Evolutionary conservation across 1,140 invertebrate genomes (phyloP).

Genomic region (Rhyacophila brunnea): DNA sequence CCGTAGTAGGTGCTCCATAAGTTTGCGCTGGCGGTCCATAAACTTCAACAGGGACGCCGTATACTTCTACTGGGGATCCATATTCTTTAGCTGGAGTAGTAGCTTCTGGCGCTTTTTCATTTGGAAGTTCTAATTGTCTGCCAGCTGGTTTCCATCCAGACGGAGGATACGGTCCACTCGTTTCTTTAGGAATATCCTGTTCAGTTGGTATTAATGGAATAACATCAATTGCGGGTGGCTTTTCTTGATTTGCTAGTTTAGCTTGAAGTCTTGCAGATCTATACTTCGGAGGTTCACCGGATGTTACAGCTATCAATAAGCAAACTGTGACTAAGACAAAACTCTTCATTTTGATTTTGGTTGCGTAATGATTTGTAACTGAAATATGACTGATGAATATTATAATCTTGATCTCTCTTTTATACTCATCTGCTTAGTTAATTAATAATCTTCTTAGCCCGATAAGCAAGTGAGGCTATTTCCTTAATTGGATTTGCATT

Average conservation of each 20-base stretch:
- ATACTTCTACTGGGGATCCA: slow-evolving; percentile 37
- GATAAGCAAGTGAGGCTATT: not conserved
- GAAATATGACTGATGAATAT: slow-evolving; percentile 2
- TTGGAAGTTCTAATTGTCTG: slow-evolving; percentile 44
- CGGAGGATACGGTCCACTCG: slow-evolving; percentile 45
- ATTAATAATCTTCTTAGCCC: not conserved
- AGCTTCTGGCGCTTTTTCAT: slow-evolving; percentile 41
- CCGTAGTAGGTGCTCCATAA: not conserved
- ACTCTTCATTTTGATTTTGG: slow-evolving; percentile 10
- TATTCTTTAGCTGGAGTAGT: slow-evolving; percentile 46
- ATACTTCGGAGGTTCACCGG: slow-evolving; percentile 4
- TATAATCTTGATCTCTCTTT: not conserved
- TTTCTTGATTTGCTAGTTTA: slow-evolving; percentile 2
- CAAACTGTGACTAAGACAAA: slow-evolving; percentile 1
- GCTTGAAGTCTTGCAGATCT: slow-evolving; percentile 5
- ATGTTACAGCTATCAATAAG: not conserved
- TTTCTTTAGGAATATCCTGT: not conserved
- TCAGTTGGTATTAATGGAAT: slow-evolving; percentile 37
- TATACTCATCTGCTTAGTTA: not conserved
- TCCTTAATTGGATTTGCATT: not conserved
- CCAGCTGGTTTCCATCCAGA: slow-evolving; percentile 44
- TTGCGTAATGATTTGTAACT: slow-evolving; percentile 1
- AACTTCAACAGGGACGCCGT: slow-evolving; percentile 1
- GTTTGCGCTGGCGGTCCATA: slow-evolving; percentile 12
- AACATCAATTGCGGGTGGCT: slow-evolving; percentile 1